A percentile compares a stretch with the other conserved stretches of the same genome.
These are phyloP conservation scores for Conistra vaccinii DNA, from an alignment of 2,888 invertebrate genomes.

Conservation along the genomic window DNA sequence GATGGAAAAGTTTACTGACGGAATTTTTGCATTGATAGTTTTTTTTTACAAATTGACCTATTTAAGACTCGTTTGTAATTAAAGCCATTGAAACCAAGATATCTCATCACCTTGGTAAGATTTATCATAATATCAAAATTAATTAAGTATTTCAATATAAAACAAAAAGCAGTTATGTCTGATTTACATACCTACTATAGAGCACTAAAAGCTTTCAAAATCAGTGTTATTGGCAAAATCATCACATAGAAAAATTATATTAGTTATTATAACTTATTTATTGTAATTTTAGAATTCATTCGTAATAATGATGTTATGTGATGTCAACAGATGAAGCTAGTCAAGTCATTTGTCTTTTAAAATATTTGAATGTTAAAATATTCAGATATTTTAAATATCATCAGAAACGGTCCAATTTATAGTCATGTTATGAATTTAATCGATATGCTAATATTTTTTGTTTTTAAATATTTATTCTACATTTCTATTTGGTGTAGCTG, in stretches of 20 bases:
- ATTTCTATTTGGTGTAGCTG: conserved; percentile 25
- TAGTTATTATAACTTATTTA: conserved; percentile 1
- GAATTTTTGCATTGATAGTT: background rate
- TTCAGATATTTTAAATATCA: conserved; percentile 6
- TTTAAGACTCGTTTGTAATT: background rate
- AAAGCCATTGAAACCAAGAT: background rate
- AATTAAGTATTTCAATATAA: conserved; percentile 6
- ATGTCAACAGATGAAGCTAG: conserved; percentile 25
- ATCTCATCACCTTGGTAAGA: background rate
- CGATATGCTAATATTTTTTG: conserved; percentile 36
- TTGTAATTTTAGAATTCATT: conserved; percentile 17
- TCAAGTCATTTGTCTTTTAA: conserved; percentile 18
- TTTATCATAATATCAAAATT: background rate
- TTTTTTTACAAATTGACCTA: background rate
- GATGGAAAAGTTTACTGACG: fast-evolving
- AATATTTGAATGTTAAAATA: conserved; percentile 5
- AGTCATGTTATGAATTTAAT: conserved; percentile 39
- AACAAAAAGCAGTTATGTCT: conserved; percentile 8
- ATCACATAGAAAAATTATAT: conserved; percentile 14
- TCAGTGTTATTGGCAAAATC: conserved; percentile 21
- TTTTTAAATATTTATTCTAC: conserved; percentile 25
- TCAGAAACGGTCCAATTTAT: conserved; percentile 34
- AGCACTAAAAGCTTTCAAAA: background rate
- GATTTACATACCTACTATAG: conserved; percentile 1
- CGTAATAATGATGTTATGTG: conserved; percentile 16